Evolutionary conservation across 2,797 vertebrate species (phyloP), one percentile per base, ranked within the genome.

Genomic region (Halcyon chelicuti): DNA sequence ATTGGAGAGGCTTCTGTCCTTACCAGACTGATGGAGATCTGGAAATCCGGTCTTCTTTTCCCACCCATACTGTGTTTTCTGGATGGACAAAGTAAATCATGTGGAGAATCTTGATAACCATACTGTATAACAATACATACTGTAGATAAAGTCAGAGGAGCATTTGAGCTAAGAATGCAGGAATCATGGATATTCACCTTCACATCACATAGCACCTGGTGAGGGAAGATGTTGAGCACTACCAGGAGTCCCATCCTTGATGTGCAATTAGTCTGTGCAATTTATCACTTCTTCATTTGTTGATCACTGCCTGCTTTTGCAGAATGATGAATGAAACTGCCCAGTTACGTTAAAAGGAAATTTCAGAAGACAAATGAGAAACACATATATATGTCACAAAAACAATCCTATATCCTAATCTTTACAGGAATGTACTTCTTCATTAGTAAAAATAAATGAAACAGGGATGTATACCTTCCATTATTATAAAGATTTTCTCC

Each of bases 331-430:
- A 95, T 91, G 35, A 78, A 89, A 70, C 62, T 89, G 75, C n/a
- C 47, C 55, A 58, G n/a, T 14, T 15, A 35, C 3, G 29, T 73
- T 70, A 82, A 54, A 82, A n/a, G 51, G 12, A 87, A 82, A 82
- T 55, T 91, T 87, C 67, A 55, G 63, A 87, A 70, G 52, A 88
- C 35, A 94, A 89, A 91, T 65, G 55, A 82, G 66, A 89, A 78
- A 70, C 46, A 46, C 29, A 74, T 52, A 76, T 15, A 29, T 2
- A 57, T 54, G 46, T 77, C 58, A 85, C 16, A 82, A 85, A 94
- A 91, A 75, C 40, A 72, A 89, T 61, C 14, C 5, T 49, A 26
- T 19, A 71, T 91, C 28, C 44, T 78, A 88, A 55, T 14, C 40
- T 72, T 75, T 65, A 75, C 31, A 52, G 62, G 10, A 88, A 28